Base-by-base conservation (phyloP, 2,888 invertebrate species). In the Andrena chrysosceles region DNA sequence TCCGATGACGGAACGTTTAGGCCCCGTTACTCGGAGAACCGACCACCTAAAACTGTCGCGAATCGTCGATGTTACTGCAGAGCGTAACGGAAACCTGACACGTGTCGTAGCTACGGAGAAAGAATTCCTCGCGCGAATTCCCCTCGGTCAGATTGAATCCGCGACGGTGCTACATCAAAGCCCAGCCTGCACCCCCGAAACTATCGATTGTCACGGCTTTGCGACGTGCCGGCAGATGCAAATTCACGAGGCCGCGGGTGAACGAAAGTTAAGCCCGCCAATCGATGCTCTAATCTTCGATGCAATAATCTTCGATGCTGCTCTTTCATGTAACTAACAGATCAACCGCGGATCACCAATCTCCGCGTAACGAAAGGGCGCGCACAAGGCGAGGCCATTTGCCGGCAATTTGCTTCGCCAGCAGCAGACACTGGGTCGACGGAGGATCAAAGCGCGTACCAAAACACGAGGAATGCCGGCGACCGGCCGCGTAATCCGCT, bases 361-460 rank as follows among this genome's bases (percentile, higher is more conserved):
- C 33, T 33, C 23, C 1, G 8, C 8, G 29, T 49, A 26, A n/a
- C 29, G 31, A 42, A 49, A 13, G 16, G 4, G 23, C 26, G n/a
- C 23, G 10, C 29, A 26, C 31, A n/a, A 67, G 23, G 35, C 54
- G 10, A 42, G 13, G 13, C 23, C 10, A n/a, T 10, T 20, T 31
- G 33, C 42, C 31, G 66, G 35, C 13, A 62, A 70, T 54, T 80
- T 42, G 33, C 56, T 59, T 49, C 3, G 16, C 33, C 33, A 64
- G 54, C 62, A 26, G 48, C 23, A n/a, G 10, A 56, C 35, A 60
- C 26, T 20, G 52, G 33, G 3, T 10, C 20, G 29, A 60, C 42
- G 62, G 62, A 63, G 66, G 64, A 72, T 77, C 71, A 68, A 81
- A 77, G 76, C 20, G 48, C 31, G 23, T 42, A 42, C 26, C 16